A percentile compares a stretch with the other conserved stretches of the same genome.
These are phyloP conservation scores for Dolichallabes microphthalmus DNA, from an alignment of 2,113 vertebrate genomes.

Conservation along the genomic window DNA sequence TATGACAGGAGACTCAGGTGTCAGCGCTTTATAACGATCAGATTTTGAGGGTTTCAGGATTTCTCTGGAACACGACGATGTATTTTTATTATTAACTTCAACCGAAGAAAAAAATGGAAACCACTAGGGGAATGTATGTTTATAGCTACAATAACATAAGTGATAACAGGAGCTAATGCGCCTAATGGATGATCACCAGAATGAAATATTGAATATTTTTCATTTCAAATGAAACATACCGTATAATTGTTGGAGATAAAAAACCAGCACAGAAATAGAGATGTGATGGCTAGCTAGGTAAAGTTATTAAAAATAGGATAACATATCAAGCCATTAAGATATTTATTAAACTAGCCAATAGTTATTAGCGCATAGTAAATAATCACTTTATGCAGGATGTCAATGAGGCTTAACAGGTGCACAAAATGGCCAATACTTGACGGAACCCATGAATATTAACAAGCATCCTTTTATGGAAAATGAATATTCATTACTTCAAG, in stretches of 20 bases:
- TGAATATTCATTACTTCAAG: slow-evolving; percentile 55
- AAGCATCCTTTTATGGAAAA: slow-evolving; percentile 47
- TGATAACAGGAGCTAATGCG: neutral
- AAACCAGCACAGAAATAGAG: neutral
- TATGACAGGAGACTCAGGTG: neutral
- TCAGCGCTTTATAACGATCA: neutral
- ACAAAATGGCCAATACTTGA: slow-evolving; percentile 14
- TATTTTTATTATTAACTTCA: neutral
- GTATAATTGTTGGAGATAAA: too few relatives aligned
- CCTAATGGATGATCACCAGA: neutral
- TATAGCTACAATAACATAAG: neutral
- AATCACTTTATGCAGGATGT: neutral
- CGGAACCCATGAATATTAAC: slow-evolving; percentile 55
- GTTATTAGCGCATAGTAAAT: slow-evolving; percentile 6
- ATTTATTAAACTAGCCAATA: slow-evolving; percentile 13
- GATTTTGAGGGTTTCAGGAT: neutral
- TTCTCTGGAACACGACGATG: neutral
- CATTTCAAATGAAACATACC: neutral
- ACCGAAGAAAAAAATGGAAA: neutral
- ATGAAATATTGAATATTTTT: neutral
- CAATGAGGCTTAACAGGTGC: slow-evolving; percentile 46
- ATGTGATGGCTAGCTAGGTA: neutral
- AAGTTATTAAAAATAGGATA: neutral
- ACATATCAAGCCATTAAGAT: neutral
- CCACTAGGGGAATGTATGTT: neutral